These are phyloP conservation scores for Bufo gargarizans DNA, from an alignment of 2,113 vertebrate species.

Conservation along the genomic window DNA sequence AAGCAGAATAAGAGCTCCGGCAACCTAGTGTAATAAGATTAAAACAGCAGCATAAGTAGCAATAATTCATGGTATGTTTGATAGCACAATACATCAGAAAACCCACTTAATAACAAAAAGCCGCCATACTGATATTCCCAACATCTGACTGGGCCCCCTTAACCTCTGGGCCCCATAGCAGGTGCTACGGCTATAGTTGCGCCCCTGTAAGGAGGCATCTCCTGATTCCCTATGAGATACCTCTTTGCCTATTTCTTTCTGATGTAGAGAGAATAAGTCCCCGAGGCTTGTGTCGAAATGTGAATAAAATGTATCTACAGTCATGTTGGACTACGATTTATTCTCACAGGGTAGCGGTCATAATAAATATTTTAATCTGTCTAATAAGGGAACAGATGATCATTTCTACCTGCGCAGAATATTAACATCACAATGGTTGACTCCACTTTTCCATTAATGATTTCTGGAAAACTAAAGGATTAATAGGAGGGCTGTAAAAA, in stretches of 20 bases:
- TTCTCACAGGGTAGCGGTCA: not conserved
- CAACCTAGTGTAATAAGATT: too few relatives aligned
- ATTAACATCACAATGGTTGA: not conserved
- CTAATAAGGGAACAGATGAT: slow-evolving; percentile 11
- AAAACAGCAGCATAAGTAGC: too few relatives aligned
- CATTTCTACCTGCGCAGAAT: not conserved
- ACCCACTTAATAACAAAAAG: too few relatives aligned
- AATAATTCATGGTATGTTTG: too few relatives aligned
- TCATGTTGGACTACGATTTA: not conserved
- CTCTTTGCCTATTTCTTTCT: not conserved
- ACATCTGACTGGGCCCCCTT: too few relatives aligned
- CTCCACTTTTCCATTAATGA: slow-evolving; percentile 6
- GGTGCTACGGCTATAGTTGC: too few relatives aligned
- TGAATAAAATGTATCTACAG: not conserved
- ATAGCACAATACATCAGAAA: too few relatives aligned
- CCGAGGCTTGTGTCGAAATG: not conserved
- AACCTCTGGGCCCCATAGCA: too few relatives aligned
- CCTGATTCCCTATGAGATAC: too few relatives aligned
- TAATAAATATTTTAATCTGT: not conserved
- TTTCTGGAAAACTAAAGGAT: slow-evolving; percentile 49
- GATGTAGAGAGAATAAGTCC: not conserved
- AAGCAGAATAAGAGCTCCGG: too few relatives aligned
- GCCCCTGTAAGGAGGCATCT: too few relatives aligned
- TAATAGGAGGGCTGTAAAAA: slow-evolving; percentile 42
- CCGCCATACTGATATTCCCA: too few relatives aligned